Conservation (phyloP, 2,888 invertebrate genomes). For the Ditylenchus weischeri region DNA sequence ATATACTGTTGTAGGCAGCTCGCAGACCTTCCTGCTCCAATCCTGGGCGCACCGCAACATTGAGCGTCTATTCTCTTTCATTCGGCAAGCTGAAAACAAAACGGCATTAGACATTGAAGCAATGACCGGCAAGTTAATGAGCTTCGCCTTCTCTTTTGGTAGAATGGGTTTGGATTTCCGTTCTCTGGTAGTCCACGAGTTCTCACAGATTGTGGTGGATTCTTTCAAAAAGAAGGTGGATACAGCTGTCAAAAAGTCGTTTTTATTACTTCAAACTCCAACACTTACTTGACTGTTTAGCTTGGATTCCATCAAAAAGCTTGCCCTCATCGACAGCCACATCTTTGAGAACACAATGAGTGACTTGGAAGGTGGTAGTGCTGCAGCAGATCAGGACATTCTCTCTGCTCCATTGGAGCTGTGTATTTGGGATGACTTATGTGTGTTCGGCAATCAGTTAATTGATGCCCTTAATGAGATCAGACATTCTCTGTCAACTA, state of each 20-base stretch:
- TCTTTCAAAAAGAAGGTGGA: slow-evolving; percentile 42
- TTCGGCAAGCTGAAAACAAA: slow-evolving; percentile 46
- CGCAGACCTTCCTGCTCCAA: slow-evolving; percentile 50
- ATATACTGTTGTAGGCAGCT: slow-evolving; percentile 24
- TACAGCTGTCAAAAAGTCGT: slow-evolving; percentile 41
- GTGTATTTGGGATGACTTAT: slow-evolving; percentile 56
- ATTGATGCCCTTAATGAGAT: slow-evolving; percentile 50
- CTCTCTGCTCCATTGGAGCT: slow-evolving; percentile 45
- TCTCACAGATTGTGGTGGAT: slow-evolving; percentile 42
- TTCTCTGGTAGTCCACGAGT: slow-evolving; percentile 42
- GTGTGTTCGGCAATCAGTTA: slow-evolving; percentile 51
- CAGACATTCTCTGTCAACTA: slow-evolving; percentile 47
- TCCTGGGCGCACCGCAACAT: slow-evolving; percentile 54
- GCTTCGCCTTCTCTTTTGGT: slow-evolving; percentile 54
- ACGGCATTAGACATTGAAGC: slow-evolving; percentile 48
- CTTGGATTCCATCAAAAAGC: slow-evolving; percentile 21
- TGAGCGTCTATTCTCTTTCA: slow-evolving; percentile 45
- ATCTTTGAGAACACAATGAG: slow-evolving; percentile 40
- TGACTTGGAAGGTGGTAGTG: slow-evolving; percentile 25
- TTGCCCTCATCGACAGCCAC: slow-evolving; percentile 35
- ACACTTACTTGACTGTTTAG: slow-evolving; percentile 12
- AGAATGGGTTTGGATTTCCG: slow-evolving; percentile 57
- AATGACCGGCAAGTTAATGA: slow-evolving; percentile 49
- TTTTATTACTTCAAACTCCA: not conserved
- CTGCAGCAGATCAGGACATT: slow-evolving; percentile 5